Evolutionary conservation across 2,113 vertebrate species (phyloP).

Genomic region (Zapornia atra): DNA sequence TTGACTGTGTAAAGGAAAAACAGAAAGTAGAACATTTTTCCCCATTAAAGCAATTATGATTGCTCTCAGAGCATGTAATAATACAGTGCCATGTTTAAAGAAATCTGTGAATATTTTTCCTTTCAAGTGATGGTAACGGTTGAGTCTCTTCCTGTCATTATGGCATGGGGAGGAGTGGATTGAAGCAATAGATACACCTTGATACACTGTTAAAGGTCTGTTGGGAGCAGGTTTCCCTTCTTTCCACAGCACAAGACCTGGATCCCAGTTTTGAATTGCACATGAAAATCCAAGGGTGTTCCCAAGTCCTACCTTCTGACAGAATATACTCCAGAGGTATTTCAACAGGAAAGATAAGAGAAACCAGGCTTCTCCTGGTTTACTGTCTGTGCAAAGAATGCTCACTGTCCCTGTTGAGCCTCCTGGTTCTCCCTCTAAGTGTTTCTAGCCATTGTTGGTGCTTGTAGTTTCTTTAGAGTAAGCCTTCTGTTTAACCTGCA

Average conservation of each 20-base stretch:
- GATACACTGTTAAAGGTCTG: not conserved
- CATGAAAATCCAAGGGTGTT: not conserved
- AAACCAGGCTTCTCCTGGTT: not conserved
- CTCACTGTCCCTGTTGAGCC: not conserved
- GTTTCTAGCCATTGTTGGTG: not conserved
- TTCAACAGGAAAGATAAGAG: not conserved
- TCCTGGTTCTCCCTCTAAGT: not conserved
- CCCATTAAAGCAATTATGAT: not conserved
- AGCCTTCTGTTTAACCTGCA: not conserved
- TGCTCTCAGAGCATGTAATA: not conserved
- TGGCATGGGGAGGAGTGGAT: not conserved
- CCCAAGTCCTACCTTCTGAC: not conserved
- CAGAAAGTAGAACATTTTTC: not conserved
- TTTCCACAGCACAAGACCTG: not conserved
- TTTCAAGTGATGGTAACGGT: not conserved
- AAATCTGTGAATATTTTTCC: not conserved
- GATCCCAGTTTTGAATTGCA: not conserved
- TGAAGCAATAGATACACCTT: not conserved
- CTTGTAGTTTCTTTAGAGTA: not conserved
- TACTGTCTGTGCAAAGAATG: not conserved
- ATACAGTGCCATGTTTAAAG: not conserved
- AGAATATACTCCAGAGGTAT: not conserved
- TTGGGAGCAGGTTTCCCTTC: not conserved
- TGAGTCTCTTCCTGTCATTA: not conserved
- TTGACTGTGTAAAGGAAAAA: not conserved